These are phyloP conservation scores for Ornithorhynchus anatinus DNA, from an alignment of 2,113 vertebrate genomes.

Conservation along the genomic window DNA sequence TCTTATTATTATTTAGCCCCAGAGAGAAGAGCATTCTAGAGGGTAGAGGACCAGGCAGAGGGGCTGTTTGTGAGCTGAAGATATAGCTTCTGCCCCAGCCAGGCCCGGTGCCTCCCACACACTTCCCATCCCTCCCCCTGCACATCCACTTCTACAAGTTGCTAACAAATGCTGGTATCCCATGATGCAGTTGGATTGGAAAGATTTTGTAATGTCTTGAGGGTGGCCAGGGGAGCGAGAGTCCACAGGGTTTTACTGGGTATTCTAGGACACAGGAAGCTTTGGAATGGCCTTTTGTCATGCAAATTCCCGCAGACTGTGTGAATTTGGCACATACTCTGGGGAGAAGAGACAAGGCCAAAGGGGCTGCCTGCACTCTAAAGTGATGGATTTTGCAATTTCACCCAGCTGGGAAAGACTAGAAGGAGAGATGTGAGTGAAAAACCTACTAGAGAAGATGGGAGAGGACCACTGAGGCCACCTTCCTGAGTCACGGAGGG, in stretches of 20 bases:
- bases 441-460: neutral
- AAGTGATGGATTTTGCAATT: slow-evolving; percentile 36
- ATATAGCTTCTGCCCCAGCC: too few relatives aligned
- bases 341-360: too few relatives aligned
- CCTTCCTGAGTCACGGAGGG: too few relatives aligned
- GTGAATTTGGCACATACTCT: slow-evolving; percentile 15
- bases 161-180: too few relatives aligned
- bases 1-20: slow-evolving; percentile 11
- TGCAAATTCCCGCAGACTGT: slow-evolving; percentile 29
- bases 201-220: slow-evolving; percentile 26
- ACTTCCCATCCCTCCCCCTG: too few relatives aligned
- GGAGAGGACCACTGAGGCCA: neutral
- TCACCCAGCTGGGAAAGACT: slow-evolving; percentile 10
- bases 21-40: neutral
- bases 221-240: too few relatives aligned
- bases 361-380: slow-evolving; percentile 29
- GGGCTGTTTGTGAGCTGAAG: too few relatives aligned
- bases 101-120: too few relatives aligned
- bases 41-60: too few relatives aligned
- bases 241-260: slow-evolving; percentile 22
- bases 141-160: too few relatives aligned
- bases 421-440: slow-evolving; percentile 19
- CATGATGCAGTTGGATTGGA: slow-evolving; percentile 38
- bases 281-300: slow-evolving; percentile 44
- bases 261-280: slow-evolving; percentile 32